Evolutionary conservation across 1,140 invertebrate genomes (phyloP).

Genomic region (Camponotus pennsylvanicus): DNA sequence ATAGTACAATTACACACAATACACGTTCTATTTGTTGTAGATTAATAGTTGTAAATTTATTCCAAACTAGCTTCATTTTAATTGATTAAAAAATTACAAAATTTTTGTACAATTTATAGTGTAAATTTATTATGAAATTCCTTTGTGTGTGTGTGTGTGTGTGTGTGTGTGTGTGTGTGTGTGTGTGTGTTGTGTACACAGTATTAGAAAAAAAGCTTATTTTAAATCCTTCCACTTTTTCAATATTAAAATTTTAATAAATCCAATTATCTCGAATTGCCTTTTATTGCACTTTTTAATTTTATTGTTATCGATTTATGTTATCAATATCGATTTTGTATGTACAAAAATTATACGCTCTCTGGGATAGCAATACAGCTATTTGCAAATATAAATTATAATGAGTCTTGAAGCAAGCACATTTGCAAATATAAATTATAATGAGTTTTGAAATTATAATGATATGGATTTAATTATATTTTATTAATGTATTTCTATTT

Average conservation of each 20-base stretch:
- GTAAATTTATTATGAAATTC: background rate
- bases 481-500: background rate
- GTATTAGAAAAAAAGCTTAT: background rate
- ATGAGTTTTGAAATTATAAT: background rate
- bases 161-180: no score
- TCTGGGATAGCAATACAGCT: background rate
- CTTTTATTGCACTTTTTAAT: background rate
- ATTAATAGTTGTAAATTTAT: conserved; percentile 4
- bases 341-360: background rate
- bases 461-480: background rate
- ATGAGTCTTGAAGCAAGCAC: background rate
- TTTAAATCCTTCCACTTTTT: background rate
- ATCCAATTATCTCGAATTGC: background rate
- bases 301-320: background rate
- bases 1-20: background rate
- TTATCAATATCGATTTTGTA: background rate
- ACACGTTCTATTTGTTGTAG: background rate
- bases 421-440: background rate
- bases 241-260: background rate
- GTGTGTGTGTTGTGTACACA: background rate
- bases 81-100: background rate
- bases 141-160: no score
- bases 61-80: background rate
- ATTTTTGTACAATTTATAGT: background rate
- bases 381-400: conserved; percentile 12